Evolutionary conservation across 2,797 vertebrate species (phyloP).

Genomic region (Rhinella marina): DNA sequence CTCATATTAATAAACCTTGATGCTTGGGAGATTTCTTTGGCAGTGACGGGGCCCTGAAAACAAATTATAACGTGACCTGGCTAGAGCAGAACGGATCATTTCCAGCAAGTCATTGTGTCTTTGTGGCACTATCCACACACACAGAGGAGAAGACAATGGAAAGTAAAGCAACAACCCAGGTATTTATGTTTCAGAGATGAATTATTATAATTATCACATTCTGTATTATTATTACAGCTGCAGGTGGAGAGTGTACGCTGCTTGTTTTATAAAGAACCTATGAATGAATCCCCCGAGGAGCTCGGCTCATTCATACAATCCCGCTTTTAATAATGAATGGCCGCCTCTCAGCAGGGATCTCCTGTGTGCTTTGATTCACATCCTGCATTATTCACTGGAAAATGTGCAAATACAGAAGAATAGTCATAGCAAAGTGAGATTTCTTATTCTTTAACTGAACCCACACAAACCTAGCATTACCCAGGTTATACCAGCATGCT

Average conservation of each 20-base stretch:
- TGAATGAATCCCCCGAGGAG: slow-evolving; percentile 26
- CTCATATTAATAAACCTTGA: background rate
- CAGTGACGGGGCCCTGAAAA: background rate
- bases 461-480: background rate
- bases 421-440: background rate
- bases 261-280: slow-evolving; percentile 18
- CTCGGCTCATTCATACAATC: slow-evolving; percentile 36
- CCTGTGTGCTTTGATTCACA: background rate
- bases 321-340: slow-evolving; percentile 22
- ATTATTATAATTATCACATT: background rate
- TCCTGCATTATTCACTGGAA: slow-evolving; percentile 1
- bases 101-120: background rate
- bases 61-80: background rate
- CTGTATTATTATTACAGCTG: slow-evolving; percentile 30
- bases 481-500: background rate
- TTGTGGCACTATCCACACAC: background rate
- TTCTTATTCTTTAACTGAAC: background rate
- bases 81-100: background rate
- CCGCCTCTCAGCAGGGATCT: background rate
- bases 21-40: background rate
- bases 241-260: background rate
- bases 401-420: slow-evolving; percentile 2
- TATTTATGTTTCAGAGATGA: background rate
- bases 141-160: background rate
- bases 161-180: background rate